phyloP scores from a whole-genome alignment of 2,113 vertebrate genomes.

The Erythrocercus mccallii region DNA sequence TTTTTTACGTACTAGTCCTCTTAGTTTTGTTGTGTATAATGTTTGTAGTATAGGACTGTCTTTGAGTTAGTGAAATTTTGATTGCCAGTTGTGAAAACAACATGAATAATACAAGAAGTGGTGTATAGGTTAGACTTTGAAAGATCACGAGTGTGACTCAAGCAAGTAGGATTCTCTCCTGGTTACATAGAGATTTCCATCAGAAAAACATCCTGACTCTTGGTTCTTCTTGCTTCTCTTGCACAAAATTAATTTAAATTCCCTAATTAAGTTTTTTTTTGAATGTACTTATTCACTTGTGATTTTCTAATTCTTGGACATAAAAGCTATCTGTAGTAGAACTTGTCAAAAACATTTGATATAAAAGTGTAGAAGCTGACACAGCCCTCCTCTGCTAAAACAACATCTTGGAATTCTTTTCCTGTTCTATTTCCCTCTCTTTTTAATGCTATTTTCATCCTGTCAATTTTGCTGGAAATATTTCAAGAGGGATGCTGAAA shows the following conservation, averaged over 20 bases:
- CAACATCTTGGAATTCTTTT: not conserved
- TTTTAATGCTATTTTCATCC: not conserved
- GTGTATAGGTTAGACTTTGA: not conserved
- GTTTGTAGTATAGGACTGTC: not conserved
- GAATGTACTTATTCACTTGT: not conserved
- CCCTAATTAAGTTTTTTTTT: not conserved
- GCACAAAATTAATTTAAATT: not conserved
- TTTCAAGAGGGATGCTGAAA: not conserved
- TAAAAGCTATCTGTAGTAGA: not conserved
- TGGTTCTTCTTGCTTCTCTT: not conserved
- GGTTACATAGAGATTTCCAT: not conserved
- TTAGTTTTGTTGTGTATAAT: not conserved
- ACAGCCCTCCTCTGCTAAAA: not conserved
- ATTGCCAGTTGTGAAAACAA: not conserved
- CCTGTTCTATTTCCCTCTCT: not conserved
- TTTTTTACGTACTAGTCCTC: not conserved
- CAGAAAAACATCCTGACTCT: not conserved
- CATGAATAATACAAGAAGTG: not conserved
- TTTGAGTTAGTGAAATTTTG: not conserved
- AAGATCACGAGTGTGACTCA: not conserved
- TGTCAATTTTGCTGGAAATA: not conserved
- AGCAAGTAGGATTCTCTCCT: not conserved
- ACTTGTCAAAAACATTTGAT: not conserved
- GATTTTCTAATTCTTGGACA: not conserved
- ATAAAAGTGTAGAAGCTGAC: not conserved